Evolutionary conservation across 2,113 vertebrate species (phyloP).

Genomic region (Rhinoderma darwinii): DNA sequence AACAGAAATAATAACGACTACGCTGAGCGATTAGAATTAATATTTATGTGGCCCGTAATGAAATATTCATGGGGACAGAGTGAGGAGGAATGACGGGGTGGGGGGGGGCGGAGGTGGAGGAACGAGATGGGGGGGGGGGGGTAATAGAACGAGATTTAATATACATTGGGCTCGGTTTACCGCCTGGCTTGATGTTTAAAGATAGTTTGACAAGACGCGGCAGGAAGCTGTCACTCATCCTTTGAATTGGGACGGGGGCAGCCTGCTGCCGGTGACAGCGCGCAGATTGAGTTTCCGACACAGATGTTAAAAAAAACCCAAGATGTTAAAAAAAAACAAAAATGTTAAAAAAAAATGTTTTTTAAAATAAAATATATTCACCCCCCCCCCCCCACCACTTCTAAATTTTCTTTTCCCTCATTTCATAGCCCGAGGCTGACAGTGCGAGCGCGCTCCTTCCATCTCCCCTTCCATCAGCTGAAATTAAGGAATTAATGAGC

Average conservation of each 20-base stretch:
- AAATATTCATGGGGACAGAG: constrained; percentile 97
- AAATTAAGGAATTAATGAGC: constrained; percentile 99
- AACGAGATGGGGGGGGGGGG: constrained; percentile 67
- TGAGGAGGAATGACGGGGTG: constrained; percentile 68
- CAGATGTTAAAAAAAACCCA: constrained; percentile 82
- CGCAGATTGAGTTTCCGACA: constrained; percentile 91
- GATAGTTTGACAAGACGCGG: constrained; percentile 80
- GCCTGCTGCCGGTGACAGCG: constrained; percentile 82
- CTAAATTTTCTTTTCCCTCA: constrained; percentile 67
- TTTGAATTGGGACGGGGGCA: constrained; percentile 63
- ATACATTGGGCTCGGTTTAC: constrained; percentile 85
- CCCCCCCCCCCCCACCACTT: constrained; percentile 75
- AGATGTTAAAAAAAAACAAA: constrained; percentile 55
- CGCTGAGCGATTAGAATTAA: constrained; percentile 99
- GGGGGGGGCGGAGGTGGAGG: constrained; percentile 61
- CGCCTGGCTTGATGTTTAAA: constrained; percentile 86
- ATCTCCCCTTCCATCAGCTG: constrained; percentile 83
- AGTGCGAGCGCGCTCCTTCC: constrained; percentile 80
- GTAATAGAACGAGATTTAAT: constrained; percentile 83
- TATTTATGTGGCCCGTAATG: constrained; percentile 96
- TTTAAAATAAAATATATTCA: constrained; percentile 1
- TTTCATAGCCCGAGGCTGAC: constrained; percentile 82
- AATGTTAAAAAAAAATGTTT: no score
- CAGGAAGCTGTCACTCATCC: constrained; percentile 81
- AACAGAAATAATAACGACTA: constrained; percentile 97